Percentiles rank a stretch among this genome's conserved stretches.
phyloP scores from a whole-genome alignment of 1,140 invertebrate genomes.

The Cheumatopsyche charites region DNA sequence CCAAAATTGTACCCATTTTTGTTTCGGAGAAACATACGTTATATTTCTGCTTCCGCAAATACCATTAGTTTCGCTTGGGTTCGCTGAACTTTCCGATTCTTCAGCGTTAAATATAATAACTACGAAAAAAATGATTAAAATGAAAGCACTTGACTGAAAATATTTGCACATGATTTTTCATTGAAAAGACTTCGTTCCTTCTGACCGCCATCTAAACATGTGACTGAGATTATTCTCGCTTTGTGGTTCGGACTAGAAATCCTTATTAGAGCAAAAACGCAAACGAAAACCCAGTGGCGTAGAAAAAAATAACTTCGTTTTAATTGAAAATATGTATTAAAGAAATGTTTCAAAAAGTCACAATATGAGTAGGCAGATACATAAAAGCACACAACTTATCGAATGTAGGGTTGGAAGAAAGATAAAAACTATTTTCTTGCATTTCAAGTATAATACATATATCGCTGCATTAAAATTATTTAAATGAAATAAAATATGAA shows the following conservation, averaged over 20 bases:
- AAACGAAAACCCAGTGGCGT: slow-evolving; percentile 2
- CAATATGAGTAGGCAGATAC: too few relatives aligned
- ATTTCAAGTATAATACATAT: too few relatives aligned
- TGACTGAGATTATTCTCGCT: not conserved
- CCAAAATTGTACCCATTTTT: not conserved
- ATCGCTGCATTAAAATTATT: too few relatives aligned
- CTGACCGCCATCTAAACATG: not conserved
- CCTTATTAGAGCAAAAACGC: not conserved
- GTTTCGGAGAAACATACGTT: too few relatives aligned
- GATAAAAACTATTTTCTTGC: too few relatives aligned
- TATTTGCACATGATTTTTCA: not conserved
- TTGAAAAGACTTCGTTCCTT: not conserved
- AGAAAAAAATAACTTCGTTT: too few relatives aligned
- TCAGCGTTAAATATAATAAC: not conserved
- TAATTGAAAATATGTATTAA: too few relatives aligned
- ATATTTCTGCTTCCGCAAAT: slow-evolving; percentile 22
- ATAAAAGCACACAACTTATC: too few relatives aligned
- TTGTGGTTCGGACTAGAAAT: not conserved
- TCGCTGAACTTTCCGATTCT: not conserved
- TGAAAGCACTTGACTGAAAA: not conserved
- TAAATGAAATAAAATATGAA: too few relatives aligned
- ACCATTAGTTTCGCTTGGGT: not conserved
- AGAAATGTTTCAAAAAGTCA: too few relatives aligned
- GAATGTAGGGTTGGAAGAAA: too few relatives aligned
- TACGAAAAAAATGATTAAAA: not conserved